These are phyloP conservation scores for Leptosomus discolor DNA, from an alignment of 2,113 vertebrate genomes.

Conservation along the genomic window DNA sequence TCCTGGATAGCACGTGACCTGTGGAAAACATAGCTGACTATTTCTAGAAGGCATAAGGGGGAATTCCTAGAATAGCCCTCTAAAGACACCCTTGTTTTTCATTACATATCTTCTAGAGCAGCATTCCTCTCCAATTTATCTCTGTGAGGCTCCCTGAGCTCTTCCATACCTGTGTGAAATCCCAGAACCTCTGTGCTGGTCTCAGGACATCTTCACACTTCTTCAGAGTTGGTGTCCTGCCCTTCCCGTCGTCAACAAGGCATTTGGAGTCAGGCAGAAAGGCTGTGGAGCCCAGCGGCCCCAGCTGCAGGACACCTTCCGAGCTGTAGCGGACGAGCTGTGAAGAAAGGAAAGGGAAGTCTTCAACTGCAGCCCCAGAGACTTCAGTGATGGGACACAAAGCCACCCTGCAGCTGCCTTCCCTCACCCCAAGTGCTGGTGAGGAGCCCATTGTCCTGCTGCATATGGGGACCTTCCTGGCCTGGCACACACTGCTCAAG, in stretches of 20 bases:
- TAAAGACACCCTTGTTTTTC: background rate
- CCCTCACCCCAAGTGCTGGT: background rate
- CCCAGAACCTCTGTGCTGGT: constrained; percentile 90
- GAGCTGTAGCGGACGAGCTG: constrained; percentile 92
- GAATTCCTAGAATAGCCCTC: background rate
- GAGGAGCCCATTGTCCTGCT: background rate
- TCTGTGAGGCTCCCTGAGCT: background rate
- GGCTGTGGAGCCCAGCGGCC: constrained; percentile 91
- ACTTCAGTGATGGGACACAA: rapidly evolving
- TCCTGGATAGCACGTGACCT: background rate
- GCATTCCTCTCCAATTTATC: background rate
- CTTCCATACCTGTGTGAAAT: constrained; percentile 90
- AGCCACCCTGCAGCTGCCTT: background rate
- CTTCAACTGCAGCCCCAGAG: background rate
- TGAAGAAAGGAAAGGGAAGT: background rate
- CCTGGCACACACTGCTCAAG: rapidly evolving
- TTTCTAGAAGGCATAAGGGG: background rate
- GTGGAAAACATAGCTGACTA: background rate
- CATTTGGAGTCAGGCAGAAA: constrained; percentile 97
- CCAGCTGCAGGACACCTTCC: constrained; percentile 91
- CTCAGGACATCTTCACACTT: constrained; percentile 87
- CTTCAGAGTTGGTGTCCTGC: constrained; percentile 84
- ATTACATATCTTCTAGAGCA: background rate
- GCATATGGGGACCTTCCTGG: rapidly evolving
- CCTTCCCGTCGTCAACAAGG: constrained; percentile 88